Evolutionary conservation across 2,113 vertebrate genomes (phyloP).

Genomic region (Ictalurus punctatus): DNA sequence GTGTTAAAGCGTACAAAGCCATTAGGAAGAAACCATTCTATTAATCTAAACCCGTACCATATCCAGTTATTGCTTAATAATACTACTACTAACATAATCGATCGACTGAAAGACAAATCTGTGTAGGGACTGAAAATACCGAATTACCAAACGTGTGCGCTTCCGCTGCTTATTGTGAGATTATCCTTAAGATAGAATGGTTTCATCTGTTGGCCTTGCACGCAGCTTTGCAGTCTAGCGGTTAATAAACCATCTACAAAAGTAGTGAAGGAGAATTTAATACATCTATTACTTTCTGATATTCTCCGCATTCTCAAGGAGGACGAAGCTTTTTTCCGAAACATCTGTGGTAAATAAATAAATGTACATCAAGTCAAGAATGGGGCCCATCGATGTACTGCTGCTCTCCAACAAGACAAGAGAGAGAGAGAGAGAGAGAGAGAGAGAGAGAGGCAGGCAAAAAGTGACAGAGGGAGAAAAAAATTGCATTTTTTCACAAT

Average conservation of each 20-base stretch:
- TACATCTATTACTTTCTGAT: conserved; percentile 76
- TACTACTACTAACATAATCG: background rate
- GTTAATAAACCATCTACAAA: conserved; percentile 55
- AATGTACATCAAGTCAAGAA: conserved; percentile 55
- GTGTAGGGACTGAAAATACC: too few species aligned
- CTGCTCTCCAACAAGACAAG: conserved; percentile 38
- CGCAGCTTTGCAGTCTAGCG: conserved; percentile 35
- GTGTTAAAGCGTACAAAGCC: conserved; percentile 58
- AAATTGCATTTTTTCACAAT: conserved; percentile 42
- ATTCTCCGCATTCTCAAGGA: conserved; percentile 79
- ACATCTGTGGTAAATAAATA: conserved; percentile 74
- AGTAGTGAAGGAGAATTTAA: conserved; percentile 64
- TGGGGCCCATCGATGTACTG: conserved; percentile 34
- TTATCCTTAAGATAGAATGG: conserved; percentile 45
- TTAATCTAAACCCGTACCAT: background rate
- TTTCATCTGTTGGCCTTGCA: conserved; percentile 62
- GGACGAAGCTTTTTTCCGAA: conserved; percentile 79
- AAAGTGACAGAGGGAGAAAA: conserved; percentile 32
- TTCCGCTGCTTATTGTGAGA: background rate
- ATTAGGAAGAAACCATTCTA: conserved; percentile 62
- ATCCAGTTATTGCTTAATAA: background rate
- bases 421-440: conserved; percentile 32
- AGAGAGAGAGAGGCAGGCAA: conserved; percentile 16
- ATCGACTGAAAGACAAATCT: background rate
- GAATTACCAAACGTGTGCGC: background rate